phyloP scores from a whole-genome alignment of 2,888 invertebrate genomes.

The Alcis repandata region DNA sequence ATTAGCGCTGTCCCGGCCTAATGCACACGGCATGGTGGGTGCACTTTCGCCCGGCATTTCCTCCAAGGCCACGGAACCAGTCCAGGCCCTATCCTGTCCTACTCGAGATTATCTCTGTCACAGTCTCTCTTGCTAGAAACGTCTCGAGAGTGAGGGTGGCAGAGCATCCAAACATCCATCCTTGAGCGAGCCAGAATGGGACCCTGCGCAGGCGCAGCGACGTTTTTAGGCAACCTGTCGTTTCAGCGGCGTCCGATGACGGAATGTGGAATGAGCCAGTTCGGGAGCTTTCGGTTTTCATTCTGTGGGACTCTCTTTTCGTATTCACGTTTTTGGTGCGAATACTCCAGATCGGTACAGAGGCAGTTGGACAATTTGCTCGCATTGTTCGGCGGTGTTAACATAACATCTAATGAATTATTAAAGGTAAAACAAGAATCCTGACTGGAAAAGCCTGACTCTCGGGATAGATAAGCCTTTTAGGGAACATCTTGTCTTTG shows the following conservation, averaged over 20 bases:
- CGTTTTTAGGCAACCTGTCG: conserved; percentile 49
- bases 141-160: background rate
- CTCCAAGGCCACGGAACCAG: conserved; percentile 58
- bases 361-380: background rate
- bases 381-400: too few relatives aligned
- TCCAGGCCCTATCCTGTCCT: conserved; percentile 18
- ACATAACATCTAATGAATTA: too few relatives aligned
- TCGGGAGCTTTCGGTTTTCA: conserved; percentile 25
- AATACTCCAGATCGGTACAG: background rate
- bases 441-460: too few relatives aligned
- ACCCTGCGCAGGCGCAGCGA: background rate
- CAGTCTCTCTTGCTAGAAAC: background rate
- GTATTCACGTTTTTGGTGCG: conserved; percentile 2
- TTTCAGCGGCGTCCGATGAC: conserved; percentile 29
- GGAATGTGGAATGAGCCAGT: conserved; percentile 23
- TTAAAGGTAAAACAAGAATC: too few relatives aligned
- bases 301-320: conserved; percentile 4
- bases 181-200: background rate
- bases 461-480: too few relatives aligned
- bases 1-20: conserved; percentile 34
- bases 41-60: conserved; percentile 67
- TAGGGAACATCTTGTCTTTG: too few relatives aligned
- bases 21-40: conserved; percentile 39
- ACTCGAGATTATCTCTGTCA: background rate
- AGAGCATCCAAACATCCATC: too few relatives aligned